Percentiles rank a stretch among this genome's conserved stretches.
Evolutionary conservation across 2,797 vertebrate species (phyloP).

Genomic region (Helostoma temminkii): DNA sequence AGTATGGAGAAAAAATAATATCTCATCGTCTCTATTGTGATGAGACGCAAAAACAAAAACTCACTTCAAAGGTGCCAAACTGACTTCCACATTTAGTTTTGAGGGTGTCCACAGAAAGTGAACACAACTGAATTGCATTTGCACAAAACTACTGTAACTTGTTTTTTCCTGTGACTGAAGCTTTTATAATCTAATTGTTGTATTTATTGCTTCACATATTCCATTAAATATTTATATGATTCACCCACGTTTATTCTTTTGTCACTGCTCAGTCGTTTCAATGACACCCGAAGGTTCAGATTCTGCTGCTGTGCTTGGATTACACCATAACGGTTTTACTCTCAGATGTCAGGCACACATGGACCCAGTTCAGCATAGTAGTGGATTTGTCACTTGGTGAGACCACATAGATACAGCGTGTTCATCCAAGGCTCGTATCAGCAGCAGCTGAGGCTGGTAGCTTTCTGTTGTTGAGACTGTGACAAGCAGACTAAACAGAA

Average conservation of each 20-base stretch:
- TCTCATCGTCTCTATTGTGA: slow-evolving; percentile 32
- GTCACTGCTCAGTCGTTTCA: slow-evolving; percentile 41
- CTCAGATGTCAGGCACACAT: slow-evolving; percentile 25
- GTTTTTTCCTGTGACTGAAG: slow-evolving; percentile 94
- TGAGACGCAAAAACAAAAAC: slow-evolving; percentile 23
- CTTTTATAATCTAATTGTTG: slow-evolving; percentile 90
- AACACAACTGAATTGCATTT: slow-evolving; percentile 78
- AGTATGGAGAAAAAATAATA: slow-evolving; percentile 22
- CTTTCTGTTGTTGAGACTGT: not conserved
- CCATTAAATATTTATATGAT: slow-evolving; percentile 90
- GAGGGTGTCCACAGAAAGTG: slow-evolving; percentile 59
- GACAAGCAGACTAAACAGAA: slow-evolving; percentile 41
- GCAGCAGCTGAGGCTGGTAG: slow-evolving; percentile 26
- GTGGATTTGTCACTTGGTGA: slow-evolving; percentile 62
- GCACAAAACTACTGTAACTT: slow-evolving; percentile 98
- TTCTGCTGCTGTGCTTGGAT: not conserved
- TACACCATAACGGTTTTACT: not conserved
- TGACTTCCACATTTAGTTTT: slow-evolving; percentile 80
- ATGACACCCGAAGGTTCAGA: not conserved
- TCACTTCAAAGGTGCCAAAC: slow-evolving; percentile 92
- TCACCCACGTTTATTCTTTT: slow-evolving; percentile 81
- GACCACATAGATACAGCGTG: slow-evolving; percentile 46
- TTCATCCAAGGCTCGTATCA: slow-evolving; percentile 52
- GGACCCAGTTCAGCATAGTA: slow-evolving; percentile 36
- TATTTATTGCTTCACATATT: slow-evolving; percentile 94